A percentile compares a stretch with the other conserved stretches of the same genome.
Conservation (phyloP, 2,888 invertebrate species). For the Diloba caeruleocephala region DNA sequence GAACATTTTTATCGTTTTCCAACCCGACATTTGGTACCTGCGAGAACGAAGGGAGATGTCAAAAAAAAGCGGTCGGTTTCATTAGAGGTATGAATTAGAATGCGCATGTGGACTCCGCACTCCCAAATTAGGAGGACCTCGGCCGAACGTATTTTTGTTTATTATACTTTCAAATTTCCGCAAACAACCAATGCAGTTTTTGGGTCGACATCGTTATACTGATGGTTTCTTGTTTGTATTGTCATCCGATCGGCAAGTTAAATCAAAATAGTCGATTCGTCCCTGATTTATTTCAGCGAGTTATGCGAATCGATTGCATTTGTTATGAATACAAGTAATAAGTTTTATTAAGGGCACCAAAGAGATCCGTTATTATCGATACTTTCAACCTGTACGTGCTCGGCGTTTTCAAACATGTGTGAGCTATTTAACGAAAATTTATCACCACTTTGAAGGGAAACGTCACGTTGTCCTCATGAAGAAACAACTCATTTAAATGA, state of each 20-base stretch:
- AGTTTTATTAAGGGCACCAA: conserved; percentile 18
- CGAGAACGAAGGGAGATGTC: conserved; percentile 68
- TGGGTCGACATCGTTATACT: conserved; percentile 72
- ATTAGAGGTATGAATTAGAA: conserved; percentile 83
- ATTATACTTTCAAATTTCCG: conserved; percentile 85
- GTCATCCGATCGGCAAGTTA: conserved; percentile 41
- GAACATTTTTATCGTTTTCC: conserved; percentile 79
- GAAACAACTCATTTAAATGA: conserved; percentile 39
- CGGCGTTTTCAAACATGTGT: conserved; percentile 42
- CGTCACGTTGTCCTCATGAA: conserved; percentile 34
- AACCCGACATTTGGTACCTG: conserved; percentile 68
- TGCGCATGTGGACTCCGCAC: conserved; percentile 70
- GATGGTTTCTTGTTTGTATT: conserved; percentile 64
- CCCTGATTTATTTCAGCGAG: conserved; percentile 13
- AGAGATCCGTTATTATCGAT: conserved; percentile 33
- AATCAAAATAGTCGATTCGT: conserved; percentile 38
- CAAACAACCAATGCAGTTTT: conserved; percentile 65
- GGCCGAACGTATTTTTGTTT: conserved; percentile 68
- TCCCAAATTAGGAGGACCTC: conserved; percentile 67
- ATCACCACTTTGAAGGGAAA: conserved; percentile 45
- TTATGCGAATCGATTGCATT: conserved; percentile 29
- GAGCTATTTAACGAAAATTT: conserved; percentile 48
- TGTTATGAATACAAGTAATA: conserved; percentile 39
- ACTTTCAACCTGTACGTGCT: conserved; percentile 41
- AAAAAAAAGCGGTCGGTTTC: conserved; percentile 77